Evolutionary conservation across 2,113 vertebrate genomes (phyloP).

Genomic region (Anoplopoma fimbria): DNA sequence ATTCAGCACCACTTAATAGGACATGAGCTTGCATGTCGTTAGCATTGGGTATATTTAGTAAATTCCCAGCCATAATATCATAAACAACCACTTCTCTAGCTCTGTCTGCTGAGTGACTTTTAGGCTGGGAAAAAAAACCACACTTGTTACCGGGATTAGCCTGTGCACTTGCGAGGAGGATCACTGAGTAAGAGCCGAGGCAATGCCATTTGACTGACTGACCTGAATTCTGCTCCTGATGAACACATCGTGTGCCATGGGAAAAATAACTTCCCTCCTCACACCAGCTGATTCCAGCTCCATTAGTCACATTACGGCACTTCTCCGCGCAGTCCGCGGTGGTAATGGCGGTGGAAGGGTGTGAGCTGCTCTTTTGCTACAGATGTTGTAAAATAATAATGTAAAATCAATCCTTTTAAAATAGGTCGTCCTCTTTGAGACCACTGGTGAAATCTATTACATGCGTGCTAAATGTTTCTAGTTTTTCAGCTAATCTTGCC

Average conservation of each 20-base stretch:
- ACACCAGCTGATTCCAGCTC: constrained; percentile 36
- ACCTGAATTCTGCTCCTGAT: constrained; percentile 46
- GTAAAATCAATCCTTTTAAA: constrained; percentile 63
- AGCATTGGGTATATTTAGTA: constrained; percentile 22
- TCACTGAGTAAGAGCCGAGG: constrained; percentile 5
- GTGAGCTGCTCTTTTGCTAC: constrained; percentile 38
- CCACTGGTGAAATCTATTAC: constrained; percentile 42
- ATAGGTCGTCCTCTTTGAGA: constrained; percentile 47
- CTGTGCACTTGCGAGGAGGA: not conserved
- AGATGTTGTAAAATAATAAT: constrained; percentile 51
- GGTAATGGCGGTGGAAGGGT: constrained; percentile 31
- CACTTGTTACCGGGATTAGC: constrained; percentile 22
- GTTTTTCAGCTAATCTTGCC: constrained; percentile 31
- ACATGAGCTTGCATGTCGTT: constrained; percentile 37
- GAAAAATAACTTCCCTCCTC: constrained; percentile 22
- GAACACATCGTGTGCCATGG: constrained; percentile 34
- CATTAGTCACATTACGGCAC: constrained; percentile 49
- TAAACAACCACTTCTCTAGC: not conserved
- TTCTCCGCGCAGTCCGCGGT: constrained; percentile 19
- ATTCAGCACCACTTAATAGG: constrained; percentile 44
- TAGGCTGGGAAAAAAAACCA: constrained; percentile 5
- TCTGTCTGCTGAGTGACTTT: not conserved
- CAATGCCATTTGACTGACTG: constrained; percentile 43
- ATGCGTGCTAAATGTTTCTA: constrained; percentile 41
- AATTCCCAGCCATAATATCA: constrained; percentile 3